Evolutionary conservation across 1,140 invertebrate genomes (phyloP).

Genomic region (Wasmannia auropunctata): DNA sequence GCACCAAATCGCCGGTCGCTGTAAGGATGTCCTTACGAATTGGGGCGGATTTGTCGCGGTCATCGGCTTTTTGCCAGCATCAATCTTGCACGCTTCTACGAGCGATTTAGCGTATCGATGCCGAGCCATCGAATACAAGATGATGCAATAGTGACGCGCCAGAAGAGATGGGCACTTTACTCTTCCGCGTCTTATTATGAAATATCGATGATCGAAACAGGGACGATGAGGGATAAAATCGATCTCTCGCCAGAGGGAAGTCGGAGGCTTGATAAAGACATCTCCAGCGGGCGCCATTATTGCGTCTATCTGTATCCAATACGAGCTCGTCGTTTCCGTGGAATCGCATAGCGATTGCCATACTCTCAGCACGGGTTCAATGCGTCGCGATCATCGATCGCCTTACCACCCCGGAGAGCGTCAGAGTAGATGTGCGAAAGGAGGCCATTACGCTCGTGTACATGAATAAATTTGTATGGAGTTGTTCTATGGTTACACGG

Average conservation of each 20-base stretch:
- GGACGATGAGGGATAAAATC: not conserved
- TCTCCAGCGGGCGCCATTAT: not conserved
- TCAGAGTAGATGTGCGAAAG: not conserved
- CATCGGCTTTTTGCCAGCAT: slow-evolving; percentile 61
- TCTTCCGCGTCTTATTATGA: not conserved
- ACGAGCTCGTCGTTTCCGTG: slow-evolving; percentile 23
- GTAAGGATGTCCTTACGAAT: slow-evolving; percentile 52
- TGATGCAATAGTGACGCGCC: not conserved
- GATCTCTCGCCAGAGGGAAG: not conserved
- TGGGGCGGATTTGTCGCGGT: slow-evolving; percentile 66
- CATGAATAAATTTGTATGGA: slow-evolving; percentile 49
- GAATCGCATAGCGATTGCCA: slow-evolving; percentile 28
- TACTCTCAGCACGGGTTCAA: slow-evolving; percentile 2
- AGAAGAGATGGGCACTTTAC: not conserved
- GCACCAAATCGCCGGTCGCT: not conserved
- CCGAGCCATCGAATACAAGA: not conserved
- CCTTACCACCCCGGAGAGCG: slow-evolving; percentile 19
- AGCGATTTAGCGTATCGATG: slow-evolving; percentile 52
- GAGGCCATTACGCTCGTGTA: slow-evolving; percentile 50
- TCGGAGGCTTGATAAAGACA: not conserved
- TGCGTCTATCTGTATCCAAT: slow-evolving; percentile 10
- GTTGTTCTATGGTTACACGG: slow-evolving; percentile 27
- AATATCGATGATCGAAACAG: slow-evolving; percentile 18
- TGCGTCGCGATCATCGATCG: slow-evolving; percentile 47
- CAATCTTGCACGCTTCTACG: slow-evolving; percentile 55